Evolutionary conservation across 2,113 vertebrate species (phyloP), one percentile per base, ranked within the genome.

Genomic region (Thunnus thynnus): DNA sequence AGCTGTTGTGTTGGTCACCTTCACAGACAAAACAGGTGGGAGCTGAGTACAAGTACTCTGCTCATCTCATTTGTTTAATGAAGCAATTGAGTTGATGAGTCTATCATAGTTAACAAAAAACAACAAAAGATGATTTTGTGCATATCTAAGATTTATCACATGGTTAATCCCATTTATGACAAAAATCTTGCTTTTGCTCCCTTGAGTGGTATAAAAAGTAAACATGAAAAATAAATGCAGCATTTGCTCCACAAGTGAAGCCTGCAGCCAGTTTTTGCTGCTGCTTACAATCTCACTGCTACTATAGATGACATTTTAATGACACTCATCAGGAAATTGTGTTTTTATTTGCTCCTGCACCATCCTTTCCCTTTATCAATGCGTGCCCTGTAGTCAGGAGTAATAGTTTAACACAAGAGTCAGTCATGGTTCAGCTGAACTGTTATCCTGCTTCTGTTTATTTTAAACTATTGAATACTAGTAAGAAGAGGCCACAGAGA

Each of bases 301-400:
- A 25, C 55, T 56, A 27, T 36, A 2, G 36, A 74, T 78, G 18
- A 36, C 70, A 70, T 55, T 81, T 78, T 74, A 78, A 88, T 81
- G 72, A 41, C 27, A 20, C 27, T 60, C 8, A 0, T 48, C 46
- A 76, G 64, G 25, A 76, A 66, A 70, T 14, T 50, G 68, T 44
- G 32, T 55, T 25, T 80, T 68, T 67, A 60, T 84, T 72, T 76
- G 61, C 76, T 76, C 51, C 22, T 62, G 46, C 44, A 44, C 44
- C 71, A 79, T 64, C 12, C 16, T 60, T 52, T 47, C 50, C 60
- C 32, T 20, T 65, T 52, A 27, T 52, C 16, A 1, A 47, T 46
- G 55, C 52, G 48, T 63, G 41, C 25, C 41, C 18, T 17, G 36
- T 14, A 61, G 62, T 36, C n/a, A 44, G 27, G 13, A 56, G 17